Conservation (phyloP, 2,113 vertebrate genomes). For the Tupaia chinensis region DNA sequence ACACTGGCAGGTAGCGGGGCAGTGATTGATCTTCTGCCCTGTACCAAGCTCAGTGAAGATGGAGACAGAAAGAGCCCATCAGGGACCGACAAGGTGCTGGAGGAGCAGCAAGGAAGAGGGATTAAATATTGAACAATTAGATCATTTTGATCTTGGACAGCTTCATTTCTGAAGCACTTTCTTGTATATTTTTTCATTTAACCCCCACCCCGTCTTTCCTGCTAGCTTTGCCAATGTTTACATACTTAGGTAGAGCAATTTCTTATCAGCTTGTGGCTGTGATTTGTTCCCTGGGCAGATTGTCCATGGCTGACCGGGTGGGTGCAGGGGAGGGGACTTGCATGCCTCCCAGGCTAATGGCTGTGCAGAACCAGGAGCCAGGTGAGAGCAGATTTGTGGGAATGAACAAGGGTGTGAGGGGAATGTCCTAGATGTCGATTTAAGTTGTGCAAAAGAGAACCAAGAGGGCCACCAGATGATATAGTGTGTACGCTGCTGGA, state of each 20-base stretch:
- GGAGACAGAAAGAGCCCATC: background rate
- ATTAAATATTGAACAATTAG: accelerated
- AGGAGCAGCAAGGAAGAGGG: background rate
- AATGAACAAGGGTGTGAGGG: background rate
- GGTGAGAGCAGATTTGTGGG: background rate
- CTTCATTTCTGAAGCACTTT: background rate
- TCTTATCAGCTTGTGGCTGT: background rate
- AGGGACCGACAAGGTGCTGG: background rate
- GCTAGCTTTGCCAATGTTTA: background rate
- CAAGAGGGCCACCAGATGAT: too few species aligned
- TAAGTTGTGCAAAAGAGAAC: background rate
- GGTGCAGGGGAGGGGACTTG: background rate
- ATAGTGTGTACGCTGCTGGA: too few species aligned
- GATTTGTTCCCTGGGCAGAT: background rate
- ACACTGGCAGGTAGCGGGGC: background rate
- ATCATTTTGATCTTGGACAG: accelerated
- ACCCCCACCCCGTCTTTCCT: background rate
- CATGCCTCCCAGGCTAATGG: accelerated
- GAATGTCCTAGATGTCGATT: background rate
- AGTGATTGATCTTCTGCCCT: background rate
- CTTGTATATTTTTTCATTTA: accelerated
- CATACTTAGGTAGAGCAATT: background rate
- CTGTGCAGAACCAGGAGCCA: background rate
- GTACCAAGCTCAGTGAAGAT: background rate
- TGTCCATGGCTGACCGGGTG: accelerated